Percentiles rank a stretch among this genome's conserved stretches.
phyloP scores from a whole-genome alignment of 2,113 vertebrate species.

The Lampris megalopsis region DNA sequence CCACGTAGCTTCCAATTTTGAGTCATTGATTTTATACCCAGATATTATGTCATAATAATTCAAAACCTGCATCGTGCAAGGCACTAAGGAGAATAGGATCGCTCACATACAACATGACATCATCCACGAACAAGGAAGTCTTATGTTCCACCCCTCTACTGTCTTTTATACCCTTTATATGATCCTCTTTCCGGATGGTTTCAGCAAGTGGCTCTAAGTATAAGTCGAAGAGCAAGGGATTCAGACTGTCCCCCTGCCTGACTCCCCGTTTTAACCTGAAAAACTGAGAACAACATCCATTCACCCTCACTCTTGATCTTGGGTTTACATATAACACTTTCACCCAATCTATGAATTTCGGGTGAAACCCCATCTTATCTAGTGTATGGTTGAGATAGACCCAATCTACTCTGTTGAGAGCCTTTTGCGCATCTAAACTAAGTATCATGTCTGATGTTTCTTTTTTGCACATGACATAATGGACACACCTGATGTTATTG shows the following conservation, averaged over 20 bases:
- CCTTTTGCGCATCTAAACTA: neutral
- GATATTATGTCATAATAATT: neutral
- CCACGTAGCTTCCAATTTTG: neutral
- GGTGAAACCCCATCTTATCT: neutral
- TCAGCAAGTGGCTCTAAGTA: neutral
- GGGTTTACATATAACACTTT: neutral
- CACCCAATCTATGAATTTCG: neutral
- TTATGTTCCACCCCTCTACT: neutral
- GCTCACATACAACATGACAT: neutral
- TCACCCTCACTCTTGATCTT: neutral
- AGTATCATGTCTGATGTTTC: neutral
- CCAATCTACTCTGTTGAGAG: neutral
- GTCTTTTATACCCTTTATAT: neutral
- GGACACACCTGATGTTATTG: neutral
- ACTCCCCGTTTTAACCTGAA: neutral
- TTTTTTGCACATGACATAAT: neutral
- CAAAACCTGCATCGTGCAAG: neutral
- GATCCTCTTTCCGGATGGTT: neutral
- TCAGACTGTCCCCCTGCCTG: neutral
- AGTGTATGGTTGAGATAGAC: neutral
- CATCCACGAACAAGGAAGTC: neutral
- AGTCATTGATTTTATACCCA: neutral
- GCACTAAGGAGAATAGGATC: neutral
- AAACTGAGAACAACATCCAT: constrained; percentile 7
- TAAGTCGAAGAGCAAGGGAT: neutral